phyloP scores from a whole-genome alignment of 1,140 invertebrate species.

The Psix sp. region DNA sequence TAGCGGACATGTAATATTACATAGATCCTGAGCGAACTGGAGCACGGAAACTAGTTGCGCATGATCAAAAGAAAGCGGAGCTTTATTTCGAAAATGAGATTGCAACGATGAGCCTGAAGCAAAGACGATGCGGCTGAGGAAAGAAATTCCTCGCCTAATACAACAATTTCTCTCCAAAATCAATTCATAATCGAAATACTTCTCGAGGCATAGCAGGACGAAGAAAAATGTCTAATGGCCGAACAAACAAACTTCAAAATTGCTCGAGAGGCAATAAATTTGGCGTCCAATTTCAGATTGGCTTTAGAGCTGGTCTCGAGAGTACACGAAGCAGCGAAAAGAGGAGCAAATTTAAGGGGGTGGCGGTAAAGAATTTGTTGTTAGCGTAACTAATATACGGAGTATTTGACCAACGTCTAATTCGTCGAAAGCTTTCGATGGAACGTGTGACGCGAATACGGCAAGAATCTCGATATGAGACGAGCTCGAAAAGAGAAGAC shows the following conservation, averaged over 20 bases:
- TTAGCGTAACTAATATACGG: slow-evolving; percentile 55
- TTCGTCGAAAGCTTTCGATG: slow-evolving; percentile 33
- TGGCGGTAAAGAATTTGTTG: slow-evolving; percentile 53
- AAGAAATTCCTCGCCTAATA: too few species aligned
- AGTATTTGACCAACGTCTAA: slow-evolving; percentile 21
- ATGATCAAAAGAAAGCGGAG: too few species aligned
- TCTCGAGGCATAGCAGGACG: neutral
- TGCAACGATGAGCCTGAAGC: too few species aligned
- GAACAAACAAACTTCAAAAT: slow-evolving; percentile 31
- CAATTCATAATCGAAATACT: slow-evolving; percentile 13
- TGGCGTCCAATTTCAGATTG: slow-evolving; percentile 3
- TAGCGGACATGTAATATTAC: too few species aligned
- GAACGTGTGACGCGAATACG: slow-evolving; percentile 56
- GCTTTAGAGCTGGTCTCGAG: neutral
- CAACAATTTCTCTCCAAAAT: neutral
- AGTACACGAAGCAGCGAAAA: too few species aligned
- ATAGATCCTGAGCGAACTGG: too few species aligned
- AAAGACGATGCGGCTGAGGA: too few species aligned
- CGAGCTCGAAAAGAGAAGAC: slow-evolving; percentile 4
- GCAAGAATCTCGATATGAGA: slow-evolving; percentile 29
- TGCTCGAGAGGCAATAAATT: slow-evolving; percentile 29
- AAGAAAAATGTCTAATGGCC: slow-evolving; percentile 27
- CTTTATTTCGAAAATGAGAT: too few species aligned
- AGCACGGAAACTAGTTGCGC: too few species aligned
- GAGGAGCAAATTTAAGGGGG: neutral